phyloP scores from a whole-genome alignment of 2,113 vertebrate species.

The Hippoglossus stenolepis region DNA sequence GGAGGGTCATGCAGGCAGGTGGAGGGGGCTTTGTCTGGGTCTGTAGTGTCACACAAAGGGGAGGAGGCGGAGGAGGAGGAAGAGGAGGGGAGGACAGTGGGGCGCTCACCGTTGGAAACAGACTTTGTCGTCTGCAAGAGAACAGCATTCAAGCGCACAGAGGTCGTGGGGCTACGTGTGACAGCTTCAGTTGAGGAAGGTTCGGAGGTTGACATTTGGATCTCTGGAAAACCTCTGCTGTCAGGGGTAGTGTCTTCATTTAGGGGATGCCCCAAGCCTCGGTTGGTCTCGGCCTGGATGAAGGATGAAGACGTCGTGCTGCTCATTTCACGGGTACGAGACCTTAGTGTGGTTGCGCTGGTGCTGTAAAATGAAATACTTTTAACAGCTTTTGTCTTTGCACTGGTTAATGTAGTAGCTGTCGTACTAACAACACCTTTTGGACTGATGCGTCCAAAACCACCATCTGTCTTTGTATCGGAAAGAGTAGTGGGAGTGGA shows the following conservation, averaged over 20 bases:
- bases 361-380: conserved; percentile 9
- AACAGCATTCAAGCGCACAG: conserved; percentile 77
- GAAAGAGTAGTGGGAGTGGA: conserved; percentile 14
- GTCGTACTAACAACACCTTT: background rate
- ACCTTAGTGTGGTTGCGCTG: background rate
- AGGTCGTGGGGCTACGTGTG: conserved; percentile 77
- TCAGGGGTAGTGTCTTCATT: conserved; percentile 59
- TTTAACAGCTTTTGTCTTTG: conserved; percentile 21
- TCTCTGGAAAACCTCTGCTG: conserved; percentile 67
- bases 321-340: conserved; percentile 23
- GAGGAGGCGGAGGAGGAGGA: conserved; percentile 84
- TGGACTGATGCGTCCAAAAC: background rate
- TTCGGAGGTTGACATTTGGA: conserved; percentile 74
- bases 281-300: conserved; percentile 53
- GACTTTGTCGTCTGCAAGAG: conserved; percentile 88
- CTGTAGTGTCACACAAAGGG: conserved; percentile 79
- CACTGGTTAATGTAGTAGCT: background rate
- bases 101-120: conserved; percentile 92
- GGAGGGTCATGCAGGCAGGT: conserved; percentile 91
- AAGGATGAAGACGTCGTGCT: conserved; percentile 57
- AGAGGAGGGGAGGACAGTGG: conserved; percentile 82
- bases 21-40: conserved; percentile 42
- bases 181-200: conserved; percentile 77
- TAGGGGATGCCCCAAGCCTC: conserved; percentile 23
- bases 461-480: background rate